Evolutionary conservation across 1,140 invertebrate species (phyloP).

Genomic region (Nasonia longicornis): DNA sequence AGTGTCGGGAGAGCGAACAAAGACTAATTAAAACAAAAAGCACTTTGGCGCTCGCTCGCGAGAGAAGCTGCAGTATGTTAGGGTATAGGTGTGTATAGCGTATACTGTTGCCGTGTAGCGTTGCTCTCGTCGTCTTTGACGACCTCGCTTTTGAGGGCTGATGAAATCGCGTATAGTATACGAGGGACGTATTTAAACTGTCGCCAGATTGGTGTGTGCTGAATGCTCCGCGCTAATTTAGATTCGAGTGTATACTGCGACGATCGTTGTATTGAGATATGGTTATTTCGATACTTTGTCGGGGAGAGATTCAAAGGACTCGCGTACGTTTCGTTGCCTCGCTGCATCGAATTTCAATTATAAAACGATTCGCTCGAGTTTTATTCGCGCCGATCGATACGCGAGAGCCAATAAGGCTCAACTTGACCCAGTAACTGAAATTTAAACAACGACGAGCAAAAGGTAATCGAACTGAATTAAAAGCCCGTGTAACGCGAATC

Average conservation of each 20-base stretch:
- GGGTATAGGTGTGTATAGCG: neutral
- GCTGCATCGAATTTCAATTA: too few relatives aligned
- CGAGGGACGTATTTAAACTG: neutral
- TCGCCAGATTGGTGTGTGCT: too few relatives aligned
- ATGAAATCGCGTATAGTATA: neutral
- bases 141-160: neutral
- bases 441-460: neutral
- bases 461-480: neutral
- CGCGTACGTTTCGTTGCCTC: too few relatives aligned
- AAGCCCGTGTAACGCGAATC: too few relatives aligned
- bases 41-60: neutral
- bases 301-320: too few relatives aligned
- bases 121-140: neutral
- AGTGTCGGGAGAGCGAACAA: neutral
- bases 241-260: too few relatives aligned
- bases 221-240: too few relatives aligned
- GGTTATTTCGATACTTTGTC: too few relatives aligned
- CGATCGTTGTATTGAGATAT: too few relatives aligned
- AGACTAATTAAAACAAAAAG: constrained; percentile 34
- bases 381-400: neutral
- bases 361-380: neutral
- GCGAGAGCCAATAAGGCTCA: neutral
- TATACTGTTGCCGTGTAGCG: neutral
- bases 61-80: neutral
- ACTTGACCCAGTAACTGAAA: neutral